Evolutionary conservation across 2,797 vertebrate species (phyloP).

Genomic region (Centroberyx gerrardi): DNA sequence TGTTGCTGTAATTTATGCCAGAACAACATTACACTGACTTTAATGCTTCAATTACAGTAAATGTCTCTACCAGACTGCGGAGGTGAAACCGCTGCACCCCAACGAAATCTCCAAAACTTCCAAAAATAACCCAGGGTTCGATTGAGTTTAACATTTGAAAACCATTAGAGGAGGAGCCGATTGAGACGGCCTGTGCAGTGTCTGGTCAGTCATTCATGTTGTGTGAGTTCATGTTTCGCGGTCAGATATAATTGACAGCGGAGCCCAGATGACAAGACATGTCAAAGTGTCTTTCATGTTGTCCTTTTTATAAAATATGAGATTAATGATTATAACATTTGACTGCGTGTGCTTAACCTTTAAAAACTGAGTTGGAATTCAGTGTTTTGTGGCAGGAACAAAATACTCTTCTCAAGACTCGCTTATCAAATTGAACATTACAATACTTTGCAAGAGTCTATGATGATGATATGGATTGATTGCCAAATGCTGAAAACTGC

Average conservation of each 20-base stretch:
- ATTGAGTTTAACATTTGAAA: constrained; percentile 28
- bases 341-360: neutral
- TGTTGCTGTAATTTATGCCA: constrained; percentile 22
- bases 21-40: constrained; percentile 37
- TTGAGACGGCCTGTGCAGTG: constrained; percentile 9
- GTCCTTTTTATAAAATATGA: neutral
- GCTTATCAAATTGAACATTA: too few species aligned
- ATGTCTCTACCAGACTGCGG: constrained; percentile 27
- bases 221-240: neutral
- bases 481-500: too few species aligned
- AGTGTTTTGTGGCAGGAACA: too few species aligned
- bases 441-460: too few species aligned
- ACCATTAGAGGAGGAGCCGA: neutral
- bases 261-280: neutral
- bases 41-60: constrained; percentile 18
- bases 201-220: neutral
- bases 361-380: neutral
- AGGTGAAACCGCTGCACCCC: neutral
- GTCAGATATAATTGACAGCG: neutral
- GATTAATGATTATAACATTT: neutral
- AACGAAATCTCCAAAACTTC: neutral
- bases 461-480: too few species aligned
- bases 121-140: neutral
- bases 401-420: too few species aligned
- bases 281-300: neutral